Percentiles rank a stretch among this genome's conserved stretches.
These are phyloP conservation scores for Lanistes nyassanus DNA, from an alignment of 1,140 invertebrate species.

Conservation along the genomic window DNA sequence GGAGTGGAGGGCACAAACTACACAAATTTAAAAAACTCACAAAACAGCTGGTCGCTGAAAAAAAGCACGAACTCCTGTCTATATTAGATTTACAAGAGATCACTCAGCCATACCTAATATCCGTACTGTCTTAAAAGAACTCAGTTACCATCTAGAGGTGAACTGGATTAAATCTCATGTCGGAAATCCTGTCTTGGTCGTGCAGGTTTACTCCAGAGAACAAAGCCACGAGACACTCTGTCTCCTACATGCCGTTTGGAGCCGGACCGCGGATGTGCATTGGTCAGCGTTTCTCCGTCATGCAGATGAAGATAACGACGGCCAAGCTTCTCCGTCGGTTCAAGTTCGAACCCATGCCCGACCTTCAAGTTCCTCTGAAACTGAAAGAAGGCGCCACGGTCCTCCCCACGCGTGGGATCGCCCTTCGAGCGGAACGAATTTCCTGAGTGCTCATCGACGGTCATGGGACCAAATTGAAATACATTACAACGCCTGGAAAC, in stretches of 20 bases:
- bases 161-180: not conserved
- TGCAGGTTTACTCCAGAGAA: constrained; percentile 57
- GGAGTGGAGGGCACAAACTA: no score
- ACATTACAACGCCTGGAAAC: not conserved
- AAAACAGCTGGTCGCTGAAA: no score
- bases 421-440: constrained; percentile 33
- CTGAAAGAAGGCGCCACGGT: constrained; percentile 61
- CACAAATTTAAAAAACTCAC: no score
- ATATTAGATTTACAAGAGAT: no score
- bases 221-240: constrained; percentile 46
- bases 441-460: constrained; percentile 17
- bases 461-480: no score
- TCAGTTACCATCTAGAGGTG: not conserved
- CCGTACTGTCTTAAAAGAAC: no score
- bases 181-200: constrained; percentile 24
- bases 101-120: no score
- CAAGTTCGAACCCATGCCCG: constrained; percentile 42
- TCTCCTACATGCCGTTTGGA: constrained; percentile 63
- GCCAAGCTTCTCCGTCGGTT: constrained; percentile 53
- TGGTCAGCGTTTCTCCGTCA: constrained; percentile 64
- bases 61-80: no score
- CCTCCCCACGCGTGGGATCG: constrained; percentile 51
- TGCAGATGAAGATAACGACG: constrained; percentile 63
- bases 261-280: constrained; percentile 68
- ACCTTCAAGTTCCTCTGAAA: constrained; percentile 38